Evolutionary conservation across 2,888 invertebrate species (phyloP).

Genomic region (Melinaea marsaeus): DNA sequence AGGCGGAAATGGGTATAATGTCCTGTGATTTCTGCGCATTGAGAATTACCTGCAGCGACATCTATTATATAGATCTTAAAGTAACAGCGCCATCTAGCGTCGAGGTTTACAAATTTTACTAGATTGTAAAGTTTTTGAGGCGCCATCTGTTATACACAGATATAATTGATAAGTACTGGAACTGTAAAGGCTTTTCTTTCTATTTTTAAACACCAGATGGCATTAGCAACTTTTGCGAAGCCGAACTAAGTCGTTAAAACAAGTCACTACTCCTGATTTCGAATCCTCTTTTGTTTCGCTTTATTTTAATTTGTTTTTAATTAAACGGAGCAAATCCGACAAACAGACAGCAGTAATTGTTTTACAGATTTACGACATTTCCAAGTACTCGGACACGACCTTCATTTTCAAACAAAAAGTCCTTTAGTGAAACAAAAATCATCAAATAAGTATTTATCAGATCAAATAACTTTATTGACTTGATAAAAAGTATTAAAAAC

Average conservation of each 20-base stretch:
- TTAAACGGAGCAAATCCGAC: no score
- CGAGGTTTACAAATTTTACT: not conserved
- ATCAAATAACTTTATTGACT: no score
- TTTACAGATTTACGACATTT: no score
- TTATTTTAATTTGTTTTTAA: no score
- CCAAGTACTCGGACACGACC: no score
- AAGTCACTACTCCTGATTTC: no score
- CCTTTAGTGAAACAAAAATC: no score
- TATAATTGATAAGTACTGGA: not conserved
- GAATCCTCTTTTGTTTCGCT: no score
- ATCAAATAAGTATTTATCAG: no score
- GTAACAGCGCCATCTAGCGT: slow-evolving; percentile 16
- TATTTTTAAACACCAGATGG: slow-evolving; percentile 3
- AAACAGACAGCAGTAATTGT: no score
- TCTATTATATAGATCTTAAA: slow-evolving; percentile 12
- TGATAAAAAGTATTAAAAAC: not conserved
- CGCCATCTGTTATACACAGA: slow-evolving; percentile 9
- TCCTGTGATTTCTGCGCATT: slow-evolving; percentile 26
- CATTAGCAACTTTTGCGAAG: not conserved
- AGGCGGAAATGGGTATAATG: slow-evolving; percentile 33
- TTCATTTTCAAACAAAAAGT: no score
- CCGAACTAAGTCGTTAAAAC: no score
- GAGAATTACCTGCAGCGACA: slow-evolving; percentile 17
- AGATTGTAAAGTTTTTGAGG: not conserved
- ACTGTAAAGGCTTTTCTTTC: not conserved